Evolutionary conservation across 2,113 vertebrate genomes (phyloP), one percentile per base, ranked within the genome.

Genomic region (Vombatus ursinus): DNA sequence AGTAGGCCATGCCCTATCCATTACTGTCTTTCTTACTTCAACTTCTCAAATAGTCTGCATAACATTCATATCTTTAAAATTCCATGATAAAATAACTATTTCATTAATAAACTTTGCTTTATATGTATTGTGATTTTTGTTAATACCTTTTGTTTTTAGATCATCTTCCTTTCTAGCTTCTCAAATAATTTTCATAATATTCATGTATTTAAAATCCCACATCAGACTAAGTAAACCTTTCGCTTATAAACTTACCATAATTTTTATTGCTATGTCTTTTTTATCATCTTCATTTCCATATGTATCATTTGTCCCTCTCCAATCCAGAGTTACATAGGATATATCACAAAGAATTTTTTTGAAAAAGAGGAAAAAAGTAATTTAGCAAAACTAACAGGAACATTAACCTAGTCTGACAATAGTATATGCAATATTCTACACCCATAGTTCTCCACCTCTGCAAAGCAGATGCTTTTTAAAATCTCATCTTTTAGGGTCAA

Each of bases 161-260:
- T 68, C 14, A 68, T 68, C 61, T 68, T 68, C 31, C 31, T 68
- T 68, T 61, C 31, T 12, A 68, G 61, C 92, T 91, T 91, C 31
- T 37, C 19, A 90, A 50, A 51, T 68, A 89, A 91, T 91, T 51
- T 92, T 57, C n/a, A 96, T 52, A 93, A 19, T 52, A 93, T 61
- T 14, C 11, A 25, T 91, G 53, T 47, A 91, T 90, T 96, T 77
- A 94, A 91, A 94, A 51, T 91, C 57, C 14, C 91, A 8, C 23
- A 9, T 61, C 92, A 92, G 52, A 37, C 24, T 26, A 96, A 5
- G 10, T 48, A 54, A 95, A 53, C 44, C 57, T 93, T 93, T 57
- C 26, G 28, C 3, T 95, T 94, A 52, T 28, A 93, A 44, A 96
- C 96, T 68, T 51, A 52, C 47, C 8, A 68, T 68, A 68, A 68